Evolutionary conservation across 1,140 invertebrate genomes (phyloP), one percentile per base, ranked within the genome.

Genomic region (Aphelenchoides fujianensis): DNA sequence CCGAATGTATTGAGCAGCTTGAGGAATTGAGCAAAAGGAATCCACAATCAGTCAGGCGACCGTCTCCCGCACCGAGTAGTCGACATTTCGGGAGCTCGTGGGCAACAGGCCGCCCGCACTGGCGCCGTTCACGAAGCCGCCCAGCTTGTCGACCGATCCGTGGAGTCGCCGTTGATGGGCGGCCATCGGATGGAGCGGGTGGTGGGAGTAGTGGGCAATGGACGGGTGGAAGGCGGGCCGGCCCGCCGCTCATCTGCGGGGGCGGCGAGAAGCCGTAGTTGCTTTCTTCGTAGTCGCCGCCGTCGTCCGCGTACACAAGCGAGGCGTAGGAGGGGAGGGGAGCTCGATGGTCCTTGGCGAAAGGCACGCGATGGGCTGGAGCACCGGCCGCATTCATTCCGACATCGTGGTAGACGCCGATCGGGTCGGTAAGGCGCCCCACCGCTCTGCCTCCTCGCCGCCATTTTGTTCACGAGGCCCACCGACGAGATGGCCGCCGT

Each of bases 261-360:
- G 41, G 41, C 23, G 12, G 41, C 41, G 41, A 48, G 12, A 19
- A 59, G 7, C 55, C 7, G 5, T 5, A 59, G 23, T 59, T 19
- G 55, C 23, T 19, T 16, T 59, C 5, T 19, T 59, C 27, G 5
- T 23, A 59, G 55, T n/a, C n/a, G n/a, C n/a, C n/a, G 5, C 23
- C 55, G 55, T 59, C 55, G 34, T 59, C 19, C 7, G 55, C 5
- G 23, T 59, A 59, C 5, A 59, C 55, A 5, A 48, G 23, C 41
- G 55, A 59, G 5, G 55, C 55, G 19, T 59, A 59, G 5, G 55
- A 59, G 34, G 55, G 55, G 27, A 59, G 23, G 28, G 55, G 5
- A 30, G 23, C 7, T 59, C 55, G 5, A 7, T 5, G 12, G 55
- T 59, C 55, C 34, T 59, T 59, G 7, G 34, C 5, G 34, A 59